These are phyloP conservation scores for Porites cylindrica DNA, from an alignment of 92 coral and sea anemone species.

Conservation along the genomic window DNA sequence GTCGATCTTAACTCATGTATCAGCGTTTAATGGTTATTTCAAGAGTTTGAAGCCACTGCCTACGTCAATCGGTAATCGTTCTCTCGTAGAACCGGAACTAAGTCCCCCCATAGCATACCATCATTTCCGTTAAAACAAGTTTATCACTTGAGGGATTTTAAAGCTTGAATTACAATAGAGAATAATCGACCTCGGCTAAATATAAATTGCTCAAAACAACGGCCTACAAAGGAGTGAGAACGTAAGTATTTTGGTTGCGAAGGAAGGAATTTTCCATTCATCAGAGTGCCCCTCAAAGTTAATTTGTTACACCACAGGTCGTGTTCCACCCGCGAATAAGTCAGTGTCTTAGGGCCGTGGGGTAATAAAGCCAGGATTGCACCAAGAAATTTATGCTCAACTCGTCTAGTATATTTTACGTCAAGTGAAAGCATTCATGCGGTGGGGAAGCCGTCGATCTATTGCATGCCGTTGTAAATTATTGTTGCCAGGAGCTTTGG, in stretches of 20 bases:
- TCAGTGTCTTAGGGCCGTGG: constrained; percentile 26
- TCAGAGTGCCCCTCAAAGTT: constrained; percentile 7
- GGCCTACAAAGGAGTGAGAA: constrained; percentile 62
- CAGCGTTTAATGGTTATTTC: background rate
- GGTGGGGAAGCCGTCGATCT: constrained; percentile 1
- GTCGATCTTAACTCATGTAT: constrained; percentile 5
- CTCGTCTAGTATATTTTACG: constrained; percentile 32
- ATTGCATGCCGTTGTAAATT: background rate
- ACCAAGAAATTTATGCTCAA: constrained; percentile 30
- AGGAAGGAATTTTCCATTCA: constrained; percentile 17
- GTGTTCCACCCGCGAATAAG: background rate
- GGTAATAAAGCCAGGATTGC: constrained; percentile 31
- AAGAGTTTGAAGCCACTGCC: constrained; percentile 29
- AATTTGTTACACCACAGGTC: constrained; percentile 5
- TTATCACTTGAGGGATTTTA: constrained; percentile 84
- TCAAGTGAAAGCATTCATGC: constrained; percentile 28
- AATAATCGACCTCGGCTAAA: constrained; percentile 83
- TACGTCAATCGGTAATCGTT: constrained; percentile 54
- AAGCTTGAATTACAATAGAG: constrained; percentile 96
- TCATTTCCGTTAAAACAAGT: constrained; percentile 85
- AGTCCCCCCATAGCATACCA: constrained; percentile 88
- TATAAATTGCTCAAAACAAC: constrained; percentile 83
- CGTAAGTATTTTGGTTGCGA: constrained; percentile 50
- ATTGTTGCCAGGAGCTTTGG: constrained; percentile 21
- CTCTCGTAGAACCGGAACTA: constrained; percentile 87